Evolutionary conservation across 2,113 vertebrate genomes (phyloP), one percentile per base, ranked within the genome.

Genomic region (Sorex araneus): DNA sequence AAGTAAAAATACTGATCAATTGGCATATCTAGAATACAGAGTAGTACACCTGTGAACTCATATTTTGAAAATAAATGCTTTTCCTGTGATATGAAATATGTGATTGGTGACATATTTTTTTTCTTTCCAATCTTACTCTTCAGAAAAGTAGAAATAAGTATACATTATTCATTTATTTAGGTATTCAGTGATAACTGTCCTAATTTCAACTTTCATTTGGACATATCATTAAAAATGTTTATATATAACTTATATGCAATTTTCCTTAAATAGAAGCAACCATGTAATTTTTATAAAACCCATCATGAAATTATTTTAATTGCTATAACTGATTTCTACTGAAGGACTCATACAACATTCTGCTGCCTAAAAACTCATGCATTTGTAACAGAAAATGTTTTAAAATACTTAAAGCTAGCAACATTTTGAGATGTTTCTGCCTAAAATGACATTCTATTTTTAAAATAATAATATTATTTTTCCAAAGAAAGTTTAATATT

Each of bases 181-280:
- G 57, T 60, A 54, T 28, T 43, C 30, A 60, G 67, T 67, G 16
- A 27, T 84, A 91, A 83, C 12, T 89, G 71, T 93, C 82, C 75
- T 90, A 94, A 93, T 96, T 82, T 94, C 95, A 96, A 85, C 73
- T 32, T 81, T 95, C 36, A 79, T 94, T 92, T 69, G 71, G 54
- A 50, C 0, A 7, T 43, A 64, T 0, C 10, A 1, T 50, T 63
- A 0, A 8, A 8, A 34, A 50, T 0, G 16, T 60, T 60, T 50
- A 13, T 50, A 50, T 13, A 60, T 60, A 60, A 0, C 47, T 93
- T 80, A 27, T 50, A 27, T n/a, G 43, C 40, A 3, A 19, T 86
- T 27, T 75, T 28, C 47, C 43, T 43, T 0, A 82, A 85, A 2
- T 30, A 60, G 30, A 60, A 66, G 77, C 23, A 2, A 64, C 63